Percentiles rank a stretch among this genome's conserved stretches.
These are phyloP conservation scores for Rotaria sp. DNA, from an alignment of 2,888 invertebrate species.

Conservation along the genomic window DNA sequence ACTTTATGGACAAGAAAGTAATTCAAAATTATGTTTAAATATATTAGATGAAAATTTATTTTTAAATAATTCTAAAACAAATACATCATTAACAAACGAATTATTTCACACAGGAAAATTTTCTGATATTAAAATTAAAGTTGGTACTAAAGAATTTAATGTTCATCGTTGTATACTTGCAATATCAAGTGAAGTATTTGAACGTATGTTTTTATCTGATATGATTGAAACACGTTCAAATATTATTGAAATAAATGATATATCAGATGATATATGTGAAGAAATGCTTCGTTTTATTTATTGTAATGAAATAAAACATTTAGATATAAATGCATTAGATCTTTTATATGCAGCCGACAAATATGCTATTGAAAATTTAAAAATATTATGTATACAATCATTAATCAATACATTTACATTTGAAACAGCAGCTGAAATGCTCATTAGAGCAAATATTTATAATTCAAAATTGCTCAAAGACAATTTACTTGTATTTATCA, in stretches of 20 bases:
- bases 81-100: not conserved
- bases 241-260: slow-evolving; percentile 28
- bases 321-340: slow-evolving; percentile 24
- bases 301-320: slow-evolving; percentile 28
- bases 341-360: slow-evolving; percentile 13
- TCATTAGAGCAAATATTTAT: not conserved
- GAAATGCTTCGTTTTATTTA: slow-evolving; percentile 24
- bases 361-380: slow-evolving; percentile 28
- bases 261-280: slow-evolving; percentile 12
- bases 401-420: slow-evolving; percentile 17
- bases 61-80: not conserved
- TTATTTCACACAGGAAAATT: slow-evolving; percentile 8
- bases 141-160: not conserved
- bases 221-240: slow-evolving; percentile 13
- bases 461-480: slow-evolving; percentile 21
- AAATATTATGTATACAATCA: slow-evolving; percentile 16
- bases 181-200: not conserved
- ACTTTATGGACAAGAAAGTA: slow-evolving; percentile 10
- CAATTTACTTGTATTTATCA: slow-evolving; percentile 23
- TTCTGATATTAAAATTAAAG: slow-evolving; percentile 14
- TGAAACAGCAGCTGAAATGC: slow-evolving; percentile 28
- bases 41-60: not conserved
- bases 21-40: slow-evolving; percentile 28
- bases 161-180: slow-evolving; percentile 23
- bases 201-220: not conserved